Conservation (phyloP, 1,140 invertebrate species). For the Drosophila busckii region DNA sequence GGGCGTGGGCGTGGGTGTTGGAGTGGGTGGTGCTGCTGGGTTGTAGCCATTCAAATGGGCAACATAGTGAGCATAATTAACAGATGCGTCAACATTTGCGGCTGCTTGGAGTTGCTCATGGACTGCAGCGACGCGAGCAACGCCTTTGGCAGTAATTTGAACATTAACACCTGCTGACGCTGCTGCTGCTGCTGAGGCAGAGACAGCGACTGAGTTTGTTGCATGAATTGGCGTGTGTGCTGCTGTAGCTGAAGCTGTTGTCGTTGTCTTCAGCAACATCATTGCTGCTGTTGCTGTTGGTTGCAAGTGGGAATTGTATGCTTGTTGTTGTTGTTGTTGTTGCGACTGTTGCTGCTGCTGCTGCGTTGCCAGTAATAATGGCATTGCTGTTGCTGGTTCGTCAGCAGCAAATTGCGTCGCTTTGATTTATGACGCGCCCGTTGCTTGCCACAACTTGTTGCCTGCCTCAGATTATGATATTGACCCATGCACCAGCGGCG, state of each 20-base stretch:
- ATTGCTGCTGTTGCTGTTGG: slow-evolving; percentile 29
- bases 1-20: not conserved
- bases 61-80: slow-evolving; percentile 69
- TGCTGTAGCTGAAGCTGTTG: slow-evolving; percentile 25
- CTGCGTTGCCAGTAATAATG: too few relatives aligned
- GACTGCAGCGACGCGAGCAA: slow-evolving; percentile 47
- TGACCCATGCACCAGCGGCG: slow-evolving; percentile 71
- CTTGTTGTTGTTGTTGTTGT: slow-evolving; percentile 15
- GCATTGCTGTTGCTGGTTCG: too few relatives aligned
- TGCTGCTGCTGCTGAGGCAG: slow-evolving; percentile 34
- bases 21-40: slow-evolving; percentile 33
- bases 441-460: slow-evolving; percentile 59
- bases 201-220: slow-evolving; percentile 20
- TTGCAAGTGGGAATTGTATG: slow-evolving; percentile 55
- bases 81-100: slow-evolving; percentile 28
- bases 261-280: slow-evolving; percentile 50
- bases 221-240: slow-evolving; percentile 18
- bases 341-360: slow-evolving; percentile 29
- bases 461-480: slow-evolving; percentile 74
- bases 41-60: slow-evolving; percentile 74
- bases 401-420: slow-evolving; percentile 76
- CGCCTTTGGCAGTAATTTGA: slow-evolving; percentile 74
- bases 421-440: slow-evolving; percentile 72
- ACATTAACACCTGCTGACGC: slow-evolving; percentile 66
- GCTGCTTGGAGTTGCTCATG: slow-evolving; percentile 52